phyloP scores from a whole-genome alignment of 2,113 vertebrate genomes.

The Plestiodon gilberti region DNA sequence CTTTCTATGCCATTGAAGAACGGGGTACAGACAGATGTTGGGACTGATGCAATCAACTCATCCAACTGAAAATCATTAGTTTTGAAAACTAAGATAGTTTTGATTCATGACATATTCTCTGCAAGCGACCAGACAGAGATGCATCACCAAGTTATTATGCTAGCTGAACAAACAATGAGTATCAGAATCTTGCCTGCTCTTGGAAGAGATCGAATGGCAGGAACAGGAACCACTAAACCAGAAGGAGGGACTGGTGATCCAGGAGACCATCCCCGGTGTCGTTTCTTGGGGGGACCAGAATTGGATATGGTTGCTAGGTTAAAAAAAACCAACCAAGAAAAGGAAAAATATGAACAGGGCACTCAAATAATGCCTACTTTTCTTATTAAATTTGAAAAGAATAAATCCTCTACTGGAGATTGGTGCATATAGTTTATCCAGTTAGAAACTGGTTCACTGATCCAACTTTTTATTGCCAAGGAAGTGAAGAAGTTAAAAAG shows the following conservation, averaged over 20 bases:
- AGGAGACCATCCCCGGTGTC: constrained; percentile 94
- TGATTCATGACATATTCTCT: not conserved
- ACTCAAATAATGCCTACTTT: too few species aligned
- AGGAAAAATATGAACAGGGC: not conserved
- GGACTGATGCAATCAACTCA: not conserved
- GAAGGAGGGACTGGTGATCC: constrained; percentile 82
- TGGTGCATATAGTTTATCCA: not conserved
- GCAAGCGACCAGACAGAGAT: not conserved
- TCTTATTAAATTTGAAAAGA: not conserved
- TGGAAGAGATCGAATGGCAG: constrained; percentile 83
- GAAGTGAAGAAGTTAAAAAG: not conserved
- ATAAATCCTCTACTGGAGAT: not conserved
- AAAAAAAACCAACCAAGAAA: constrained; percentile 14
- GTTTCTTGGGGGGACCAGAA: constrained; percentile 96
- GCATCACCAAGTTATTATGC: not conserved
- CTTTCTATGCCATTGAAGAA: not conserved
- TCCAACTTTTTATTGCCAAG: not conserved
- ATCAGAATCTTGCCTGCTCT: constrained; percentile 78
- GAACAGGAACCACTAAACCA: constrained; percentile 82
- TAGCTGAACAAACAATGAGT: not conserved
- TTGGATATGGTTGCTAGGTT: constrained; percentile 82
- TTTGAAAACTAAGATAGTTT: not conserved
- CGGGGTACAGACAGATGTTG: not conserved
- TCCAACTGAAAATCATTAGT: not conserved
- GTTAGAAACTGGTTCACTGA: not conserved